Percentiles rank a stretch among this genome's conserved stretches.
Evolutionary conservation across 2,113 vertebrate species (phyloP).

Genomic region (Leuciscus idus): DNA sequence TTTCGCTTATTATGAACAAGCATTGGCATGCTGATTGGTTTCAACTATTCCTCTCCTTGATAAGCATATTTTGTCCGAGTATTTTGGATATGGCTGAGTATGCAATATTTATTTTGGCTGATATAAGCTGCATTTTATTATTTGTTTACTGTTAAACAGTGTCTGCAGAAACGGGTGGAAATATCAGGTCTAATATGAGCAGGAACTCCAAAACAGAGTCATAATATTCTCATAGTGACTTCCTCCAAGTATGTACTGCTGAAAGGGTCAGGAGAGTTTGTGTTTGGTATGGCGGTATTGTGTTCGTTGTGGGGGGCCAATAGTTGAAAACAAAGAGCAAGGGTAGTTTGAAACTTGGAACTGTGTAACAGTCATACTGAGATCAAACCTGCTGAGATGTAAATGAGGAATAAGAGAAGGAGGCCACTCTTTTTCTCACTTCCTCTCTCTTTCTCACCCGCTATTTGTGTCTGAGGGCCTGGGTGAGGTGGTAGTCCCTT

Average conservation of each 20-base stretch:
- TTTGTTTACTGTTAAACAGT: background rate
- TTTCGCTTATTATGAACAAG: constrained; percentile 63
- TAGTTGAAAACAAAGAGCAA: constrained; percentile 64
- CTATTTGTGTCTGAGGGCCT: constrained; percentile 15
- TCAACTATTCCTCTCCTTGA: constrained; percentile 61
- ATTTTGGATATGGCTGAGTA: background rate
- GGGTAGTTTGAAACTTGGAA: constrained; percentile 63
- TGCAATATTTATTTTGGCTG: constrained; percentile 27
- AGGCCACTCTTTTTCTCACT: background rate
- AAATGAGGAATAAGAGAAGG: constrained; percentile 13
- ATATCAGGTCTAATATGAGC: constrained; percentile 29
- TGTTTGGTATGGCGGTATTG: constrained; percentile 35
- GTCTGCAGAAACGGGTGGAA: background rate
- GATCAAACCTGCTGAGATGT: constrained; percentile 56
- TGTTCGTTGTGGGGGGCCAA: constrained; percentile 54
- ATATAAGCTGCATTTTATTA: background rate
- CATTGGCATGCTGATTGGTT: constrained; percentile 70
- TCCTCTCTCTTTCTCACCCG: constrained; percentile 13
- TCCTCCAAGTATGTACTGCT: background rate
- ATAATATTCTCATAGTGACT: constrained; percentile 37
- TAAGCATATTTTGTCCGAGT: constrained; percentile 51
- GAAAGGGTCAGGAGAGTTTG: background rate
- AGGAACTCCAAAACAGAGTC: constrained; percentile 49
- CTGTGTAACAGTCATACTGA: constrained; percentile 76
- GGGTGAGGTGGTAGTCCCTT: constrained; percentile 57